Percentiles rank a stretch among this genome's conserved stretches.
These are phyloP conservation scores for Sparus aurata DNA, from an alignment of 2,797 vertebrate species.

Conservation along the genomic window DNA sequence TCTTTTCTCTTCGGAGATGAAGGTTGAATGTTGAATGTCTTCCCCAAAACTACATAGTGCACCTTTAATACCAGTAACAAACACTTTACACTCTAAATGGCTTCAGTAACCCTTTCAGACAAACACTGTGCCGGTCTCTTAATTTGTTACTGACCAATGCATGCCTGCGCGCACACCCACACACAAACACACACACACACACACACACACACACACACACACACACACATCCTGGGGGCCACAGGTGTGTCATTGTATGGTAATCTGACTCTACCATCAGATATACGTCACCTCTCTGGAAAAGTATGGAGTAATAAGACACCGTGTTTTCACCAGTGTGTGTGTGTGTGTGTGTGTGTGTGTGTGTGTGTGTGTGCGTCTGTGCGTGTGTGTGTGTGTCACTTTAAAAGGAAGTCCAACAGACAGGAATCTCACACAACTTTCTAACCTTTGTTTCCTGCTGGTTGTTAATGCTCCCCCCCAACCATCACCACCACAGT, in stretches of 20 bases:
- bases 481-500: background rate
- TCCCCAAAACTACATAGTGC: too few species aligned
- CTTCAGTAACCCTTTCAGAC: background rate
- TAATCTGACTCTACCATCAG: slow-evolving; percentile 49
- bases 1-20: too few species aligned
- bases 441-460: slow-evolving; percentile 39
- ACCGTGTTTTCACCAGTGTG: slow-evolving; percentile 29
- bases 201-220: slow-evolving; percentile 3
- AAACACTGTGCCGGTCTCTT: background rate
- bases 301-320: slow-evolving; percentile 44
- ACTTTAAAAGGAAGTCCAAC: slow-evolving; percentile 21
- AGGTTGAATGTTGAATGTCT: too few species aligned
- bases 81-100: background rate
- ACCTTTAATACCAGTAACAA: too few species aligned
- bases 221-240: slow-evolving; percentile 29
- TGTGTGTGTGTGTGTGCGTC: slow-evolving; percentile 4
- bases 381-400: slow-evolving; percentile 9
- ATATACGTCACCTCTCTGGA: slow-evolving; percentile 38
- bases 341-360: slow-evolving; percentile 9
- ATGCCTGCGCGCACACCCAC: background rate
- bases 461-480: slow-evolving; percentile 8
- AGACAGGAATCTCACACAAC: slow-evolving; percentile 25
- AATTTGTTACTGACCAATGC: too few species aligned
- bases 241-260: slow-evolving; percentile 48
- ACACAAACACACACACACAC: slow-evolving; percentile 9